Evolutionary conservation across 2,113 vertebrate species (phyloP), one percentile per base, ranked within the genome.

Genomic region (Dendropsophus ebraccatus): DNA sequence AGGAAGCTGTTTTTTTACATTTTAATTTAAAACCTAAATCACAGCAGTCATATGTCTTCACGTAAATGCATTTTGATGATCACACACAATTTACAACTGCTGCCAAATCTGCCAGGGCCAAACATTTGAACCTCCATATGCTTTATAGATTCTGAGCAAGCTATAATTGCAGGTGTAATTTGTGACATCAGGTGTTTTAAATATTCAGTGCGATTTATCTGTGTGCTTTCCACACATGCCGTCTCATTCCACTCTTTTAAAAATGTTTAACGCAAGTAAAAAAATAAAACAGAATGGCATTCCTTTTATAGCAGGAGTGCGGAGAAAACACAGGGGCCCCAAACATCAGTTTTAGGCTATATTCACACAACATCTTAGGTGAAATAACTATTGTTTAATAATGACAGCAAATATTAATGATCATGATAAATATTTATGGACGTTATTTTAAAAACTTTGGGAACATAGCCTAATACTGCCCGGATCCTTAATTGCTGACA

Each of bases 61-160:
- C 92, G 92, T 90, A 91, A 87, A 65, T 85, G 78, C 87, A 87
- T 89, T 90, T 47, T 90, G 87, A 90, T 87, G 90, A 77, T 85
- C 84, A 79, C 76, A 79, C 75, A 86, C 62, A 79, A 78, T 86
- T 69, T 86, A 70, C 75, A 86, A 72, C 75, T 86, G 75, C 84
- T 86, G 76, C 76, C 84, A 86, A 86, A 52, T 86, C 75, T 80
- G 47, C 69, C 69, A 83, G 74, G 62, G 76, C 75, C 77, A 80
- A 80, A 50, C 30, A 86, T 86, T 79, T 45, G 75, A 86, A 67
- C 58, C 84, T 79, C 62, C 62, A 79, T 86, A 80, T 80, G 75
- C 56, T 86, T 78, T 70, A 80, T 72, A 80, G 84, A 72, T 80
- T 62, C 62, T 45, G 21, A 79, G 62, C 54, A 30, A 69, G 12